Conservation (phyloP, 2,113 vertebrate species). For the Zapornia atra region DNA sequence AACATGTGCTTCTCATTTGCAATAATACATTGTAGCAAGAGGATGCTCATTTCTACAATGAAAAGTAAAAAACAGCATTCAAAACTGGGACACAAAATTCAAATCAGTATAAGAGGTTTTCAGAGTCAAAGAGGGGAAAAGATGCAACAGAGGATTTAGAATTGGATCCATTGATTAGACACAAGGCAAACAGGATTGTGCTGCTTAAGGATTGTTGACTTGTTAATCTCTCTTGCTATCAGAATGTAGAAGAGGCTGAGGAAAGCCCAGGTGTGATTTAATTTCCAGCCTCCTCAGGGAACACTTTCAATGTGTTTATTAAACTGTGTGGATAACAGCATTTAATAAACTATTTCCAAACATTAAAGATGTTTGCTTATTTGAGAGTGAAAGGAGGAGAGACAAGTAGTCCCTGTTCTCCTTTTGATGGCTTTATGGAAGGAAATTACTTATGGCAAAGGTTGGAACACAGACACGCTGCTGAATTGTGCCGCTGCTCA, state of each 20-base stretch:
- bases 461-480: background rate
- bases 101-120: background rate
- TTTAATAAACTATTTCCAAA: slow-evolving; percentile 62
- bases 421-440: background rate
- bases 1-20: background rate
- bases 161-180: slow-evolving; percentile 17
- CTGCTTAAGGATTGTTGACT: slow-evolving; percentile 23
- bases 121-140: background rate
- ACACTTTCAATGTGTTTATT: slow-evolving; percentile 20
- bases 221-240: background rate
- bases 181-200: slow-evolving; percentile 17
- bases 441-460: background rate
- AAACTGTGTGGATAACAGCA: slow-evolving; percentile 52
- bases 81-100: background rate
- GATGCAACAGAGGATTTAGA: slow-evolving; percentile 11
- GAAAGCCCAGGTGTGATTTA: slow-evolving; percentile 30
- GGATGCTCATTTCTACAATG: background rate
- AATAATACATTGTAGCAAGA: background rate
- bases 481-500: background rate
- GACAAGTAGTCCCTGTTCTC: background rate
- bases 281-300: slow-evolving; percentile 20
- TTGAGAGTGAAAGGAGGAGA: background rate
- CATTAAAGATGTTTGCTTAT: slow-evolving; percentile 12
- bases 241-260: background rate
- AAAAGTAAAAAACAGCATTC: slow-evolving; percentile 20